Conservation (phyloP, 2,888 invertebrate genomes). For the Andrena fulva region DNA sequence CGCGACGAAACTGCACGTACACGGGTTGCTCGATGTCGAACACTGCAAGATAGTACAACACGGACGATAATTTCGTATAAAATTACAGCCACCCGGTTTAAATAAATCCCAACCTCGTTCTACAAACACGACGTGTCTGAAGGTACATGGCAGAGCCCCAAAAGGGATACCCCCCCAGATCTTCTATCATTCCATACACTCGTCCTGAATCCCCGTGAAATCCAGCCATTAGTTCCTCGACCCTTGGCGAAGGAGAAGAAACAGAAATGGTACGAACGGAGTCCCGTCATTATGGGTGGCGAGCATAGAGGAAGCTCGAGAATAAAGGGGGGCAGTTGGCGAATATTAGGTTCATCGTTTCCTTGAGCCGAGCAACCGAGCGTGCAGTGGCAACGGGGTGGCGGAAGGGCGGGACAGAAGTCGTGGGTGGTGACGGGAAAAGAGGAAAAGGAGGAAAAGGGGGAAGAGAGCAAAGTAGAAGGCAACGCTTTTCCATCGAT, state of each 20-base stretch:
- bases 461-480: constrained; percentile 55
- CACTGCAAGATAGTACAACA: constrained; percentile 5
- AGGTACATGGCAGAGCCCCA: not conserved
- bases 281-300: constrained; percentile 26
- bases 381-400: constrained; percentile 7
- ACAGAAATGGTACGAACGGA: constrained; percentile 26
- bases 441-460: not conserved
- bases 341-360: constrained; percentile 71
- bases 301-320: constrained; percentile 24
- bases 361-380: constrained; percentile 43
- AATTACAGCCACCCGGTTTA: not conserved
- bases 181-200: not conserved
- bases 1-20: constrained; percentile 12
- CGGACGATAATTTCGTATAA: not conserved
- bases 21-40: constrained; percentile 10
- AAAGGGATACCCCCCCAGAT: not conserved
- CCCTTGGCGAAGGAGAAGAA: not conserved
- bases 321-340: constrained; percentile 45
- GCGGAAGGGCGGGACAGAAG: not conserved
- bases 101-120: not conserved
- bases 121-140: not conserved
- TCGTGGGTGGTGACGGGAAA: not conserved
- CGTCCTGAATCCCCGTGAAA: not conserved
- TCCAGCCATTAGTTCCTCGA: not conserved
- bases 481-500: constrained; percentile 76